These are phyloP conservation scores for Chanos chanos DNA, from an alignment of 2,797 vertebrate species.

Conservation along the genomic window DNA sequence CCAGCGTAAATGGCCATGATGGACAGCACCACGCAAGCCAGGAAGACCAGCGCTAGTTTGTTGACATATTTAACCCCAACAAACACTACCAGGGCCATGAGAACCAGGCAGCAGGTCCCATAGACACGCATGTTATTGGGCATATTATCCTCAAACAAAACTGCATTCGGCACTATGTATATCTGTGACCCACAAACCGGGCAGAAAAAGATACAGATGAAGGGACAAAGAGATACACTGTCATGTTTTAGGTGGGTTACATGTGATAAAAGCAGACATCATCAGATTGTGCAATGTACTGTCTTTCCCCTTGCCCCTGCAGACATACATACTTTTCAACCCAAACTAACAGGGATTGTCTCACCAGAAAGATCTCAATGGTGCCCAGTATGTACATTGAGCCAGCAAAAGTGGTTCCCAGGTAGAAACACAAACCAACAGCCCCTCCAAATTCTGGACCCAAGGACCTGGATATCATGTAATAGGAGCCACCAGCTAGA, in stretches of 20 bases:
- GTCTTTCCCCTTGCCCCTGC: too few relatives aligned
- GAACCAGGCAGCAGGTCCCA: slow-evolving; percentile 80
- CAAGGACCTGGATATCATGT: slow-evolving; percentile 94
- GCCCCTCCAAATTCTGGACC: slow-evolving; percentile 95
- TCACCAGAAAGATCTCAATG: slow-evolving; percentile 92
- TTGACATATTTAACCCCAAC: slow-evolving; percentile 97
- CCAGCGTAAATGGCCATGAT: slow-evolving; percentile 94
- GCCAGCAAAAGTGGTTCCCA: slow-evolving; percentile 93
- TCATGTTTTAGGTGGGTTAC: not conserved
- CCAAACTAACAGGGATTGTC: too few relatives aligned
- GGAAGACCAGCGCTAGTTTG: slow-evolving; percentile 91
- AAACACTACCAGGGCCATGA: slow-evolving; percentile 92
- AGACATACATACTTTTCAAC: too few relatives aligned
- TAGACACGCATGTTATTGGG: slow-evolving; percentile 87
- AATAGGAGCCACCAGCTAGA: slow-evolving; percentile 91
- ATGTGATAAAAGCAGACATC: not conserved
- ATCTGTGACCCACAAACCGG: slow-evolving; percentile 67
- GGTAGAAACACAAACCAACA: slow-evolving; percentile 92
- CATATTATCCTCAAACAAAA: slow-evolving; percentile 60
- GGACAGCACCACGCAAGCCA: slow-evolving; percentile 91
- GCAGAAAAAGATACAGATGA: not conserved
- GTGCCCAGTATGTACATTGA: slow-evolving; percentile 95
- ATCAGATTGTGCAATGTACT: not conserved
- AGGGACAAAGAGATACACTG: not conserved
- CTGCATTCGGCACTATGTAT: slow-evolving; percentile 82